Percentiles rank a stretch among this genome's conserved stretches.
phyloP scores from a whole-genome alignment of 2,888 invertebrate species.

The Drosophila anceps region DNA sequence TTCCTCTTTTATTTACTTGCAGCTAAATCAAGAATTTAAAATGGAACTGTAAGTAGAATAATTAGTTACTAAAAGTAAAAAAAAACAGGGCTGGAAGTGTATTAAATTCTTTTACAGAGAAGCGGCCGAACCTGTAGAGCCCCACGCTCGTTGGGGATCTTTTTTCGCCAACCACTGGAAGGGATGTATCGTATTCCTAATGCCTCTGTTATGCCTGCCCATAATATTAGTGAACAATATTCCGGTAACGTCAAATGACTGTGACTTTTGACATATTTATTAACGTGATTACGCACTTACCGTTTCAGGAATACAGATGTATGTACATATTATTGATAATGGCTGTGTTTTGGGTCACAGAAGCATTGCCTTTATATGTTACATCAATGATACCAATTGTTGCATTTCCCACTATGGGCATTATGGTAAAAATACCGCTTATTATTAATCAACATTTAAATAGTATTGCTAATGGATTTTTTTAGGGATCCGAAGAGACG shows the following conservation, averaged over 20 bases:
- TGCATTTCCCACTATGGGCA: conserved; percentile 93
- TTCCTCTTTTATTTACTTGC: conserved; percentile 41
- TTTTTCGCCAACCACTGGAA: conserved; percentile 91
- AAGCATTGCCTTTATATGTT: conserved; percentile 92
- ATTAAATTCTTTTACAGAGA: conserved; percentile 55
- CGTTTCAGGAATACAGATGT: conserved; percentile 88
- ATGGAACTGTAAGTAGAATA: conserved; percentile 79
- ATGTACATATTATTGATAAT: conserved; percentile 93
- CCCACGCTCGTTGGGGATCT: conserved; percentile 55
- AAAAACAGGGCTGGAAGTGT: background rate
- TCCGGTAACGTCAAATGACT: conserved; percentile 83
- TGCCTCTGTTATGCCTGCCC: conserved; percentile 90
- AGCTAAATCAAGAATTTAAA: conserved; percentile 62
- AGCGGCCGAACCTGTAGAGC: conserved; percentile 61
- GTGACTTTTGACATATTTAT: background rate
- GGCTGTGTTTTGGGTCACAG: conserved; percentile 94
- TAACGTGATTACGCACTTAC: background rate
- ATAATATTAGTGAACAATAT: conserved; percentile 88
- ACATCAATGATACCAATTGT: conserved; percentile 94
- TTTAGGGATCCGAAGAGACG: conserved; percentile 86
- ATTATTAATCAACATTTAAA: background rate
- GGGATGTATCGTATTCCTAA: conserved; percentile 89
- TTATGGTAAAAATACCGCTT: conserved; percentile 86
- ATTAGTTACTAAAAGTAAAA: background rate
- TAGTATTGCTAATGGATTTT: background rate